Evolutionary conservation across 2,113 vertebrate species (phyloP), one percentile per base, ranked within the genome.

Genomic region (Anseranas semipalmata): DNA sequence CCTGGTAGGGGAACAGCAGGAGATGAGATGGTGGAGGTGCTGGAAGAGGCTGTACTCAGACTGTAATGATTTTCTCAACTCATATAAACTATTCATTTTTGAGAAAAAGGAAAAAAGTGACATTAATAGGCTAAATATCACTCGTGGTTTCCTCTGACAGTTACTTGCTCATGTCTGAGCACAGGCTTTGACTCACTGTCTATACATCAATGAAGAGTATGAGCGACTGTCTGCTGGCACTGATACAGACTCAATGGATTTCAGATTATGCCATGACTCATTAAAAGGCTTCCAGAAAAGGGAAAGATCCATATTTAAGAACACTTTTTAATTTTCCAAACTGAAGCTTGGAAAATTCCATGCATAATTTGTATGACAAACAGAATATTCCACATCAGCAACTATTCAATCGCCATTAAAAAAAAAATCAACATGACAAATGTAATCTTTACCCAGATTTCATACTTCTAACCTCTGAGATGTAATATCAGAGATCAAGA

Each of bases 181-280:
- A 46, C 53, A 87, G 84, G 92, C 90, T 95, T 96, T 96, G 96
- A 96, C 95, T 97, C 96, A 96, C 80, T 96, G 96, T 95, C 94
- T 96, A 96, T 93, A 96, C 94, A 97, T 89, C 95, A 96, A 85
- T 53, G 92, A 86, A 52, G 73, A 84, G 70, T n/a, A 90, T 91
- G 91, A 97, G 94, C 48, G 58, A 94, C 95, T 94, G 96, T 96
- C 96, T 97, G 84, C 95, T 97, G 95, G 96, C 94, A 91, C 87
- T 0, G 32, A 52, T 46, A 73, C 93, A 96, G 85, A 35, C 74
- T 89, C 93, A 32, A 70, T 79, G 94, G 95, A 87, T 94, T 95
- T 96, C 85, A 97, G 67, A 87, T 73, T 85, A 62, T n/a, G 77
- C 85, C 77, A 50, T 95, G 93, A 97, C 85, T 96, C 95, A 96